Conservation (phyloP, 2,888 invertebrate genomes). For the Thyatira batis region DNA sequence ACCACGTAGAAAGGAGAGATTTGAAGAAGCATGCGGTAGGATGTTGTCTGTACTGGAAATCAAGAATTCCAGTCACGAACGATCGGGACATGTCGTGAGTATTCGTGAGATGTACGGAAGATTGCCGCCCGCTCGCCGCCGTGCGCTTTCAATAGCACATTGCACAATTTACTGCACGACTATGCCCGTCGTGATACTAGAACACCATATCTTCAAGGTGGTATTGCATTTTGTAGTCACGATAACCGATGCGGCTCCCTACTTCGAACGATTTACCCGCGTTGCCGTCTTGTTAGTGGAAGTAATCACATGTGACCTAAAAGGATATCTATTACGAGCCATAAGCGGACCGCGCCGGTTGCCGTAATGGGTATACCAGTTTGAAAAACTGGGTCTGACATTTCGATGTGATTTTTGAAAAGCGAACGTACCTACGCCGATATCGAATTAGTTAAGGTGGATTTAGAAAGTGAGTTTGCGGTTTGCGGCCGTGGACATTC, state of each 20-base stretch:
- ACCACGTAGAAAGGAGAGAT: background rate
- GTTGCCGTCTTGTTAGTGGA: background rate
- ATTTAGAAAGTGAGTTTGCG: conserved; percentile 48
- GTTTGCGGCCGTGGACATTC: conserved; percentile 28
- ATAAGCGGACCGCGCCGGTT: conserved; percentile 26
- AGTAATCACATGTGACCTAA: conserved; percentile 8
- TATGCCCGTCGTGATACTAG: conserved; percentile 56
- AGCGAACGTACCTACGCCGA: conserved; percentile 25
- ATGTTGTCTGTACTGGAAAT: conserved; percentile 32
- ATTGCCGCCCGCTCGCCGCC: conserved; percentile 52
- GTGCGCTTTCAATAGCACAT: conserved; percentile 68
- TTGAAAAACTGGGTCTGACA: conserved; percentile 44
- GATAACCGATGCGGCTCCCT: conserved; percentile 45
- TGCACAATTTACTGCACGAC: conserved; percentile 73
- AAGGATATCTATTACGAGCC: conserved; percentile 18
- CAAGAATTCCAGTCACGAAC: conserved; percentile 64
- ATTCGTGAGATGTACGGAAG: conserved; percentile 66
- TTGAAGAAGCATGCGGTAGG: conserved; percentile 13
- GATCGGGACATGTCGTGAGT: conserved; percentile 60
- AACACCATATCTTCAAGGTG: conserved; percentile 60
- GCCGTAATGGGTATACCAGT: conserved; percentile 29
- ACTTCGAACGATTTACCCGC: conserved; percentile 7
- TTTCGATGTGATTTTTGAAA: conserved; percentile 30
- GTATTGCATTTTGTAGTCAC: conserved; percentile 59
- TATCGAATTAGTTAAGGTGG: conserved; percentile 35